Percentiles rank a stretch among this genome's conserved stretches.
These are phyloP conservation scores for Scopus umbretta DNA, from an alignment of 2,113 vertebrate species.

Conservation along the genomic window DNA sequence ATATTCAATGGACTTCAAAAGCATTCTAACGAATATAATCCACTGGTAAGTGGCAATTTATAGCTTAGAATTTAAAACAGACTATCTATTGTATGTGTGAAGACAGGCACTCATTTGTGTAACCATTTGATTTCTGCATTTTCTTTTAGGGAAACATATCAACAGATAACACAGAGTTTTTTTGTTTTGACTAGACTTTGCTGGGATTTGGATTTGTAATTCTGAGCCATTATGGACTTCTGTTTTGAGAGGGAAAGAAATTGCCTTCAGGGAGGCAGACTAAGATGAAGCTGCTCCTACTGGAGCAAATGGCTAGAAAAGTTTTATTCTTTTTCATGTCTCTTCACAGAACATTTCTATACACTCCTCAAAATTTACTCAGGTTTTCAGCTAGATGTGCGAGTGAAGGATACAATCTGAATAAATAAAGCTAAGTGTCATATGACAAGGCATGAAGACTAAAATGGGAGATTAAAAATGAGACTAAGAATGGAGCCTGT, in stretches of 20 bases:
- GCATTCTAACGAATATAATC: not conserved
- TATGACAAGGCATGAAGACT: not conserved
- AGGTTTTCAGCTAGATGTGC: not conserved
- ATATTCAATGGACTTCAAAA: not conserved
- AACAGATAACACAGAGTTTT: not conserved
- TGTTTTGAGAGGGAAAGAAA: not conserved
- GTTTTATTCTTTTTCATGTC: not conserved
- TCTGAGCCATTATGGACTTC: not conserved
- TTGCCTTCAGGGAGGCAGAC: not conserved
- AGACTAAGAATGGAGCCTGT: not conserved
- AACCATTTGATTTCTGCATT: not conserved
- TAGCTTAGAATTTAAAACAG: not conserved
- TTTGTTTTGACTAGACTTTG: not conserved
- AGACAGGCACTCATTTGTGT: not conserved
- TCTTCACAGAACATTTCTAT: not conserved
- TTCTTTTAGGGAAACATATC: not conserved
- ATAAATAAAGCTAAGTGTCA: slow-evolving; percentile 20
- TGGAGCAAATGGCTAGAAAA: not conserved
- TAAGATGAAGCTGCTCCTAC: not conserved
- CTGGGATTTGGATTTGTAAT: not conserved
- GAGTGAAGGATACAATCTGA: not conserved
- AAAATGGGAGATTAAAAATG: slow-evolving; percentile 22
- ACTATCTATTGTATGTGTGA: not conserved
- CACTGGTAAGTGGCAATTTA: not conserved
- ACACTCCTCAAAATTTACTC: not conserved